Conservation (phyloP, 2,797 vertebrate species). For the Pteronotus mesoamericanus region DNA sequence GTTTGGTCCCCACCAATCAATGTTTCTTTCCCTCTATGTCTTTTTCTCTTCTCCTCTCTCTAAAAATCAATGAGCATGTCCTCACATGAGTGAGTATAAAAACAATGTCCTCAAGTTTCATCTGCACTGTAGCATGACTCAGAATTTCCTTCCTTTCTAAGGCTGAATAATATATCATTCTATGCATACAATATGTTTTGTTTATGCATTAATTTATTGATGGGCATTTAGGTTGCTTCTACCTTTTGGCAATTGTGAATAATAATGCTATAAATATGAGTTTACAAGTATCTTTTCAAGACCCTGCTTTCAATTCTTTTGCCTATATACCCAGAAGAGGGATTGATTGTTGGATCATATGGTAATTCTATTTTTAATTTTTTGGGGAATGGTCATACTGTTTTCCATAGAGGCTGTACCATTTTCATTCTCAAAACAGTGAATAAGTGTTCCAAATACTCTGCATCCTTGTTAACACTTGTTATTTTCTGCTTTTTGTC, state of each 20-base stretch:
- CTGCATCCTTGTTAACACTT: not conserved
- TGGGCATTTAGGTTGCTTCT: not conserved
- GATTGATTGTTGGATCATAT: not conserved
- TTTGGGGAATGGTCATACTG: too few species aligned
- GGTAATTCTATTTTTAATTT: not conserved
- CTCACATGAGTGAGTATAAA: not conserved
- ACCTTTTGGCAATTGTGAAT: not conserved
- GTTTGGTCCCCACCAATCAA: not conserved
- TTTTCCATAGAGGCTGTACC: not conserved
- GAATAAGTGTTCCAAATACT: not conserved
- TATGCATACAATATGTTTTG: not conserved
- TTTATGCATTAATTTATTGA: not conserved
- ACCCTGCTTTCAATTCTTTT: not conserved
- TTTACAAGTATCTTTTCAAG: not conserved
- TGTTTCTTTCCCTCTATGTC: not conserved
- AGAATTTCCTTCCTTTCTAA: not conserved
- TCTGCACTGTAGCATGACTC: not conserved
- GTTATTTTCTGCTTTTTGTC: not conserved
- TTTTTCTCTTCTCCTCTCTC: not conserved
- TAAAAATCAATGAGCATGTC: not conserved
- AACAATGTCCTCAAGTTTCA: not conserved
- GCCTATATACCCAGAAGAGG: not conserved
- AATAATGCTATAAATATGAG: not conserved
- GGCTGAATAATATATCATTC: not conserved
- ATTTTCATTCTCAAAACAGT: not conserved